Conservation (phyloP, 2,113 vertebrate genomes). For the Catagonus wagneri region DNA sequence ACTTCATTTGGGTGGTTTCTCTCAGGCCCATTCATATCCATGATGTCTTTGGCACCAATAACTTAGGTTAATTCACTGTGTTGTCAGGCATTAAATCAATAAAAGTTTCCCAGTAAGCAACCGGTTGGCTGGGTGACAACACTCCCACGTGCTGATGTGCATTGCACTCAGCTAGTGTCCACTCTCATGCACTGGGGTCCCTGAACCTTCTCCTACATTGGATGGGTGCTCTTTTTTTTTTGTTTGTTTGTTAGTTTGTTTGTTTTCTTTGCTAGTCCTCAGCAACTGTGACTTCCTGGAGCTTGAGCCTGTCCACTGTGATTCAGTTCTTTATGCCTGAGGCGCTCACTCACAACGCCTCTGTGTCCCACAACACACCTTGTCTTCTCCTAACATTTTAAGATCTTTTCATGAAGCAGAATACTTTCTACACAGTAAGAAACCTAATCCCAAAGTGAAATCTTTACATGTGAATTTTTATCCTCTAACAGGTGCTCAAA, state of each 20-base stretch:
- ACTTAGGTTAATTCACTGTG: background rate
- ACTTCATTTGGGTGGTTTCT: background rate
- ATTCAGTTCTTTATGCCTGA: background rate
- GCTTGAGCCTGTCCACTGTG: background rate
- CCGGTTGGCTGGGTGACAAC: background rate
- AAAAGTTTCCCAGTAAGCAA: background rate
- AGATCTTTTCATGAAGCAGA: background rate
- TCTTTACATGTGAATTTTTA: background rate
- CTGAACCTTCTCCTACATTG: fast-evolving
- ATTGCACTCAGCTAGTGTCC: background rate
- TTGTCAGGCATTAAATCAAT: background rate
- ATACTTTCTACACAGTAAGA: background rate
- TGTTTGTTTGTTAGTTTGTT: no score
- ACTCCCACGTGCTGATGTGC: background rate
- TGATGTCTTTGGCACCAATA: background rate
- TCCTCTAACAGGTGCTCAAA: background rate
- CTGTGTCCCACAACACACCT: background rate
- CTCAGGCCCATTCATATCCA: background rate
- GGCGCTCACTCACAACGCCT: background rate
- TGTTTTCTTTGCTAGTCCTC: background rate
- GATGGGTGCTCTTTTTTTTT: background rate
- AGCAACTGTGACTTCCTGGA: fast-evolving
- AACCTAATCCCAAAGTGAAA: background rate
- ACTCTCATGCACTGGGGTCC: fast-evolving
- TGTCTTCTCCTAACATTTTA: background rate